Conservation (phyloP, 1,140 invertebrate species). For the Andricus grossulariae region DNA sequence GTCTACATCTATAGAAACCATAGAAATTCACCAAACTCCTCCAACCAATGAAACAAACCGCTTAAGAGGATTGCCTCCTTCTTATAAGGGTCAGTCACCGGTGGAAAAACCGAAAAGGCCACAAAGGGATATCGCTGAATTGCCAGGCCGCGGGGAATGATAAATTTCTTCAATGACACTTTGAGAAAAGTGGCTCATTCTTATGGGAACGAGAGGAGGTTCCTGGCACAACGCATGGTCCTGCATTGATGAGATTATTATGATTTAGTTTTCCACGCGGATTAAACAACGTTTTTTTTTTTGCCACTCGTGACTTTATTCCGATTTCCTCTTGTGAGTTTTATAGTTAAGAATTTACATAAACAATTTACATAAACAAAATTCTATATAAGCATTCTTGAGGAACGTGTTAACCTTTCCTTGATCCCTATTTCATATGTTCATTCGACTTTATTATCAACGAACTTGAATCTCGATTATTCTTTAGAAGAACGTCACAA, state of each 20-base stretch:
- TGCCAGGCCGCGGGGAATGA: background rate
- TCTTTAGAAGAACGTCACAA: too few relatives aligned
- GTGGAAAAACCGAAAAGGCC: conserved; percentile 12
- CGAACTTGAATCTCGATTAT: too few relatives aligned
- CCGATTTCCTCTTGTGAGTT: background rate
- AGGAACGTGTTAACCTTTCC: too few relatives aligned
- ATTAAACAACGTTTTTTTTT: background rate
- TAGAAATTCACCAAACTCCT: conserved; percentile 9
- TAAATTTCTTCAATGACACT: conserved; percentile 9
- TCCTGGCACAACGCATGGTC: background rate
- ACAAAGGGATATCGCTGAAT: conserved; percentile 17
- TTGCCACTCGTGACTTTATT: background rate
- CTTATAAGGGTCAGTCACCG: conserved; percentile 17
- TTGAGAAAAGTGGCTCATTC: background rate
- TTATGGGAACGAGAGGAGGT: conserved; percentile 1
- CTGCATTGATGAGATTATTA: conserved; percentile 23
- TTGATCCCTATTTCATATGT: too few relatives aligned
- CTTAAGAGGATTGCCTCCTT: conserved; percentile 29
- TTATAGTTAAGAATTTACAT: background rate
- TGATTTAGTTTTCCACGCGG: background rate
- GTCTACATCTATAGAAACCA: background rate
- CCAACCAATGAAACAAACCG: conserved; percentile 24
- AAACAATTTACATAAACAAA: too few relatives aligned
- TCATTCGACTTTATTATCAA: too few relatives aligned
- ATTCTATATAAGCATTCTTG: too few relatives aligned